Evolutionary conservation across 2,888 invertebrate genomes (phyloP), one percentile per base, ranked within the genome.

Genomic region (Ctena decussata): DNA sequence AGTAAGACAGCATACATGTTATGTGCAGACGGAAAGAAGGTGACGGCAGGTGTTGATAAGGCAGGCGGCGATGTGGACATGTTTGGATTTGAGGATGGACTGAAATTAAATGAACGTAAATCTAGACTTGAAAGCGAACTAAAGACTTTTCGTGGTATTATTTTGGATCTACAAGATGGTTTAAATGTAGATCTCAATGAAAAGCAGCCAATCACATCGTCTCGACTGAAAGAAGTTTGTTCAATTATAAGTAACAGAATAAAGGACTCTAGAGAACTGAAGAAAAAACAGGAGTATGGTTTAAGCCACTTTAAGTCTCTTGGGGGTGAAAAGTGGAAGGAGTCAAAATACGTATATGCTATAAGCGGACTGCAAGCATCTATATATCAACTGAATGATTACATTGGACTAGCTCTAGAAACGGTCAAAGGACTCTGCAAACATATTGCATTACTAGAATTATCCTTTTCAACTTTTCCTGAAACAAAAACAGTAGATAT

Each of bases 11-110:
- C 44, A 27, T 80, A 44, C 44, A 84, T 84, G 81, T 27, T 80
- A 37, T 84, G 80, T 77, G 84, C 80, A 0, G 80, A 81, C 53
- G 80, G 73, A 3, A 81, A 80, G 53, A 84, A 80, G 76, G 80
- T 81, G 8, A 81, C 80, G 21, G 32, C 74, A 1, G 84, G 77
- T 32, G 27, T 80, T 11, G 77, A 84, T 74, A 69, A 49, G 70
- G 0, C 35, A 73, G 77, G 80, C 21, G 84, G 80, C 30, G 84
- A 84, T 44, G 80, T 84, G 8, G 84, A 84, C 49, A 71, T 84
- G 77, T 84, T 84, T 46, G 73, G 80, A 27, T 73, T 30, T 53
- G 77, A 77, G 53, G 72, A 82, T 21, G 72, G 77, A 30, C 49
- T 27, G 24, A 70, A 49, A n/a, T 27, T 24, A 41, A 49, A 44